phyloP scores from a whole-genome alignment of 2,888 invertebrate genomes.

The Ferrisia virgata region DNA sequence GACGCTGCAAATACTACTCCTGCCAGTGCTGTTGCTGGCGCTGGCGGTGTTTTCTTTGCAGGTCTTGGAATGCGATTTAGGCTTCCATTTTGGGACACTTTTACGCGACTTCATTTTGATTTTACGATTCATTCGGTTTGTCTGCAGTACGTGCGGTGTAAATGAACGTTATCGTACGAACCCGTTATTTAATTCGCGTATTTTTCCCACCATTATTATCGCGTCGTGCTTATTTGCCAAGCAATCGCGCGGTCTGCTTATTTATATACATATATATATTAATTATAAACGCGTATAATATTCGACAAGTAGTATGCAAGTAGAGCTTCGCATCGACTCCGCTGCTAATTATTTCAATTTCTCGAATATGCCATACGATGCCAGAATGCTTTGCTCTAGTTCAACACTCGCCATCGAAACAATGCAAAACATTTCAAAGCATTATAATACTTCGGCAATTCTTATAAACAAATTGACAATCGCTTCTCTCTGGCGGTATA shows the following conservation, averaged over 20 bases:
- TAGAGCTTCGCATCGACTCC: not conserved
- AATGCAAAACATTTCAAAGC: not conserved
- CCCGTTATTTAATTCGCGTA: constrained; percentile 13
- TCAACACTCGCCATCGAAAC: not conserved
- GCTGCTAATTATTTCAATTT: not conserved
- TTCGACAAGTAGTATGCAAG: not conserved
- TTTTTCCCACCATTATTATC: not conserved
- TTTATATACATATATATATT: no score
- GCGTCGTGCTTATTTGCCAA: not conserved
- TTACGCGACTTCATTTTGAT: not conserved
- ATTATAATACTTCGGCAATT: not conserved
- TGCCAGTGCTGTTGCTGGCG: no score
- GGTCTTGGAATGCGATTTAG: not conserved
- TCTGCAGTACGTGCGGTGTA: not conserved
- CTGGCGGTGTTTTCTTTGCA: no score
- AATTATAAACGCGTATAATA: not conserved
- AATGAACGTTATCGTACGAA: constrained; percentile 3
- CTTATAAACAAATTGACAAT: not conserved
- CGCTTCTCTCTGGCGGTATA: not conserved
- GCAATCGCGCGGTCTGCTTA: not conserved
- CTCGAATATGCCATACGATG: not conserved
- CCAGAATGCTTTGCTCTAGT: not conserved
- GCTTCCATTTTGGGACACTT: not conserved
- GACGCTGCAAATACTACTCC: not conserved
- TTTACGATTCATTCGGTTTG: not conserved